Base-by-base conservation (phyloP, 2,797 vertebrate species). In the Champsocephalus gunnari region DNA sequence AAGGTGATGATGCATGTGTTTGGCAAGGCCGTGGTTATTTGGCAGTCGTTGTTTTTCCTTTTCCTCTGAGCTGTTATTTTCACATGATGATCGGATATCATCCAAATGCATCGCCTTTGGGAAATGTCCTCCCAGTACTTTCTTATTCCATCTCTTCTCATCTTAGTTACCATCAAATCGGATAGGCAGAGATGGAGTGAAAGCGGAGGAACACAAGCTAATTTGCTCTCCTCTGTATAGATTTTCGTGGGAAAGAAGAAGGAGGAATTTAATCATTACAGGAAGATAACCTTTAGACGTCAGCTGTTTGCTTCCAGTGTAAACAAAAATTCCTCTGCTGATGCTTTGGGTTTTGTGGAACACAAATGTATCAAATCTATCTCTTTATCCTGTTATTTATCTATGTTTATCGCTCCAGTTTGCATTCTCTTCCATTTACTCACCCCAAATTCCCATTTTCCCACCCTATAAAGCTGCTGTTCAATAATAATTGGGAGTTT, bases 221-320 rank as follows among this genome's bases (percentile, higher is more conserved):
- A 83, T 88, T 86, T 88, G 55, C n/a, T 10, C 55, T 65, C 34
- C 50, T 80, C 58, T 53, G n/a, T 77, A 65, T 76, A 28, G 47
- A 85, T 83, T 68, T 81, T 61, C 57, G 73, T 21, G 8, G 65
- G 61, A 66, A 78, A 60, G 64, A 72, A 67, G 62, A 53, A 19
- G 66, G 75, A 73, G 75, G 57, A 79, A 80, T 78, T 77, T 69
- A 80, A 65, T 89, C 81, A 75, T 88, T 67, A 83, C 56, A 21
- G 51, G 66, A 43, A 71, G 81, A 90, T 86, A 84, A 82, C 84
- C 84, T 91, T 90, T 88, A 47, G 71, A 78, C 71, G 73, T 66
- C 58, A 54, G 78, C 72, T 73, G 75, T 83, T 87, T 84, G 73
- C 70, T 66, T 65, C 61, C 28, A 43, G 53, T 73, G 76, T 85